Evolutionary conservation across 2,888 invertebrate species (phyloP).

Genomic region (Glyphotaelius pellucidus): DNA sequence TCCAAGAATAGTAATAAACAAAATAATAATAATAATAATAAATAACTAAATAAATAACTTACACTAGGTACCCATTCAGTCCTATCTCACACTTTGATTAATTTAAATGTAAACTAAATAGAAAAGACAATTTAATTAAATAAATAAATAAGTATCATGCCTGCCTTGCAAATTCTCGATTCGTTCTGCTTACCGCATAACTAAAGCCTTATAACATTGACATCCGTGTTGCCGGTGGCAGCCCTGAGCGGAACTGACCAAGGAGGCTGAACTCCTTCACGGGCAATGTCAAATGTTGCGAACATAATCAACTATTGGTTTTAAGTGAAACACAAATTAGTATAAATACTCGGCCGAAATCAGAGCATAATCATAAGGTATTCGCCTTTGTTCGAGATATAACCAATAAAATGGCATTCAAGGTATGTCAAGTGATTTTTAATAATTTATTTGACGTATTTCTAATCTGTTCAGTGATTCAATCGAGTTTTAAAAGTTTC

Average conservation of each 20-base stretch:
- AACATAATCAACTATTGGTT: background rate
- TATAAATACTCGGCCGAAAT: constrained; percentile 70
- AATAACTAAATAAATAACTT: too few species aligned
- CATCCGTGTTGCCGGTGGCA: background rate
- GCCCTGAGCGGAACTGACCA: background rate
- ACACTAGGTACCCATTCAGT: too few species aligned
- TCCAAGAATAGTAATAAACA: too few species aligned
- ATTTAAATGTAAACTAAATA: too few species aligned
- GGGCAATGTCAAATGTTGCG: background rate
- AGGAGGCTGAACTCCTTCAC: background rate
- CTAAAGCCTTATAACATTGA: too few species aligned
- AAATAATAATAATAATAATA: too few species aligned
- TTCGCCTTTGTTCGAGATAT: constrained; percentile 67
- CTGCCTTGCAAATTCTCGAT: too few species aligned
- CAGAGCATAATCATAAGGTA: constrained; percentile 68
- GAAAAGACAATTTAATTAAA: too few species aligned
- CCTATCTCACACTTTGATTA: too few species aligned
- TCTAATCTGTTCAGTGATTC: background rate
- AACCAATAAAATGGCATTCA: constrained; percentile 60
- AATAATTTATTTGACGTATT: background rate
- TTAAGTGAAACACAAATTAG: constrained; percentile 70
- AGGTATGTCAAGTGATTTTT: constrained; percentile 45
- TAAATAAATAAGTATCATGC: background rate
- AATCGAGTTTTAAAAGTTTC: background rate
- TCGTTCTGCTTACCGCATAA: too few species aligned